These are phyloP conservation scores for Charanyca ferruginea DNA, from an alignment of 2,888 invertebrate species.

Conservation along the genomic window DNA sequence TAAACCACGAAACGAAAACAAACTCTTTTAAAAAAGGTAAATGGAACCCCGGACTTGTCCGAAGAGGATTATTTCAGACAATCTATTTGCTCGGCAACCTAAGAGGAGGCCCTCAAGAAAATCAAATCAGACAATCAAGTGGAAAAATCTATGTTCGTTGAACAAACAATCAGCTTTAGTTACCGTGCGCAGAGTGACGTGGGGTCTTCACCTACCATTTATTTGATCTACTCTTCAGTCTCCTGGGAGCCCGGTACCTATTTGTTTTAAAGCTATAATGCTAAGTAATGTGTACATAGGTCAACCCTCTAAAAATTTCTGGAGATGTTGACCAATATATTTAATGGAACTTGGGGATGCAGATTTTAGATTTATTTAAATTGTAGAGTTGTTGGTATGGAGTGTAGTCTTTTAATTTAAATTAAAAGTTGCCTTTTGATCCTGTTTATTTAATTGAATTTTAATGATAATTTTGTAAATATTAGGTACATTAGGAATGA, in stretches of 20 bases:
- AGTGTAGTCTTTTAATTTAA: slow-evolving; percentile 17
- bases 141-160: slow-evolving; percentile 90
- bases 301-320: slow-evolving; percentile 88
- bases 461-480: background rate
- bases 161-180: slow-evolving; percentile 90
- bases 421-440: slow-evolving; percentile 2
- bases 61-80: slow-evolving; percentile 72
- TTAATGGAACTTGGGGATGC: slow-evolving; percentile 72
- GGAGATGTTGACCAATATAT: slow-evolving; percentile 86
- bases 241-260: slow-evolving; percentile 77
- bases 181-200: slow-evolving; percentile 85
- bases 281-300: slow-evolving; percentile 91
- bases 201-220: slow-evolving; percentile 81
- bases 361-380: slow-evolving; percentile 44
- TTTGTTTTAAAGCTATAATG: slow-evolving; percentile 91
- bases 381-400: slow-evolving; percentile 14
- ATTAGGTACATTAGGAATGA: no score
- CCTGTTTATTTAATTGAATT: background rate
- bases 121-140: slow-evolving; percentile 91
- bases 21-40: slow-evolving; percentile 56
- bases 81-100: slow-evolving; percentile 77
- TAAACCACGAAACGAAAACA: slow-evolving; percentile 38
- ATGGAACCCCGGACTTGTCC: slow-evolving; percentile 37
- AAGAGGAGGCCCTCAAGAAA: slow-evolving; percentile 83
- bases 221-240: slow-evolving; percentile 84